A percentile compares a stretch with the other conserved stretches of the same genome.
phyloP scores from a whole-genome alignment of 2,113 vertebrate species.

The Dasyurus viverrinus region DNA sequence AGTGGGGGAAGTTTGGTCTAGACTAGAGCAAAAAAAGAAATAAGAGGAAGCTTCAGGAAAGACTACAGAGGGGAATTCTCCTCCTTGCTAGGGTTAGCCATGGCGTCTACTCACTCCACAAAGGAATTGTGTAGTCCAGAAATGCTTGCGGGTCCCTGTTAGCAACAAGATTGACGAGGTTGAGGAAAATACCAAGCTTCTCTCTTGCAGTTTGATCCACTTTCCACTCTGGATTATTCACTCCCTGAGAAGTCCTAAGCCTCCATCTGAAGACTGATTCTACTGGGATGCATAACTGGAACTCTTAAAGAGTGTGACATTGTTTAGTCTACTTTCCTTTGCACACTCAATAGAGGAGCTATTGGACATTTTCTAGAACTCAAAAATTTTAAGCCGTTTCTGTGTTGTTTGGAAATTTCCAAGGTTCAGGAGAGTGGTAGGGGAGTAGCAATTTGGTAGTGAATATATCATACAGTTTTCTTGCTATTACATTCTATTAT shows the following conservation, averaged over 20 bases:
- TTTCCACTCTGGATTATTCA: not conserved
- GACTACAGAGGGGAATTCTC: not conserved
- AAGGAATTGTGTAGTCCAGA: not conserved
- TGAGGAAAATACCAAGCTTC: not conserved
- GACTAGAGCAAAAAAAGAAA: not conserved
- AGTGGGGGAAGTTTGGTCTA: not conserved
- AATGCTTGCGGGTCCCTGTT: not conserved
- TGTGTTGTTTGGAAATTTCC: not conserved
- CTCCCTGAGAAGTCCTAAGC: not conserved
- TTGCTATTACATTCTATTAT: not conserved
- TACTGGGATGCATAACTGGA: not conserved
- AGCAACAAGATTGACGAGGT: no score
- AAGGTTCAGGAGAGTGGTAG: not conserved
- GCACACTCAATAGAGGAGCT: not conserved
- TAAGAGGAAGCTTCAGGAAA: not conserved
- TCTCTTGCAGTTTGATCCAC: not conserved
- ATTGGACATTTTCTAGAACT: not conserved
- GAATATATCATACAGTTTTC: not conserved
- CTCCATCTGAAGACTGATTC: not conserved
- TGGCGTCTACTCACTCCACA: not conserved
- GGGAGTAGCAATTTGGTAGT: not conserved
- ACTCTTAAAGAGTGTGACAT: not conserved
- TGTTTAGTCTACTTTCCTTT: not conserved
- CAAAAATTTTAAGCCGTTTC: not conserved
- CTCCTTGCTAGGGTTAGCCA: not conserved